Base-by-base conservation (phyloP, 2,888 invertebrate genomes). In the Muscina levida region DNA sequence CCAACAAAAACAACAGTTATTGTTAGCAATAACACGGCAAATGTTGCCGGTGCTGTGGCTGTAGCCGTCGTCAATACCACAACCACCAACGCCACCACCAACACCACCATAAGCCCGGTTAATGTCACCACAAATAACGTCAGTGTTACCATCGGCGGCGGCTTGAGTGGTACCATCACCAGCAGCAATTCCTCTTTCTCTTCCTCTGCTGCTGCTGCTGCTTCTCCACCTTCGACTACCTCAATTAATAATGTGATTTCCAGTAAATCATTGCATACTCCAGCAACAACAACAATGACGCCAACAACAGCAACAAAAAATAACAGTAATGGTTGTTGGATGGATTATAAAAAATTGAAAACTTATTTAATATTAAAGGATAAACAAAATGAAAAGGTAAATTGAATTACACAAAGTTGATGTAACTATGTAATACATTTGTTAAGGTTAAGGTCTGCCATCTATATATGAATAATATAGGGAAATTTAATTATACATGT, bases 281-380 rank as follows among this genome's bases (percentile, higher is more conserved):
- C 57, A 57, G 39, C 17, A 11, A 15, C 62, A 15, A 57, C 24
- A 24, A 5, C 31, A 57, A 31, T 31, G 1, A 1, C 57, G 8
- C n/a, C 17, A 15, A 31, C 15, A n/a, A 19, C 22, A 42, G 1
- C 39, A 0, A 22, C 22, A 22, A 62, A 15, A 62, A 62, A 22
- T 11, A 44, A n/a, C 44, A 39, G 22, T 62, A 62, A 62, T 62
- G 62, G 62, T 37, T 62, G 62, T 77, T 88, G 89, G 89, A 89
- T 85, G 85, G 88, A 90, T 85, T 89, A 89, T 82, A 89, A 89
- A 42, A 89, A 89, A 85, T 80, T 88, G 8, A 89, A 89, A 83
- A 89, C 89, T 0, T 90, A 90, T 85, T 84, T 89, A 26, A 88
- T 89, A 71, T 85, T 87, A 3, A 90, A 89, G 84, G 89, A 89